Conservation (phyloP, 1,140 invertebrate genomes). For the Heliconius congener region DNA sequence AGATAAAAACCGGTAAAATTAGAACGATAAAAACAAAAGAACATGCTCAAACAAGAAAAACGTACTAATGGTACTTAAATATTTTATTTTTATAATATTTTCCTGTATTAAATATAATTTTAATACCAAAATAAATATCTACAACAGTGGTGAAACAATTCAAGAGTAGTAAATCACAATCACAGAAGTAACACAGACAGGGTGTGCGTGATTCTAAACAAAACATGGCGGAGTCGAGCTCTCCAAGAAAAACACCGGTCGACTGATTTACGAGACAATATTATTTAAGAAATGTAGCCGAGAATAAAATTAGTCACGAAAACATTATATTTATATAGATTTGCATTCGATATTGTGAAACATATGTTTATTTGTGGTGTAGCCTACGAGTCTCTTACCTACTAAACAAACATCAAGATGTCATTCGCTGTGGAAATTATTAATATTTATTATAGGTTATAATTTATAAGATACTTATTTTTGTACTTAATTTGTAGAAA, state of each 20-base stretch:
- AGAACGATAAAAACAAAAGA: neutral
- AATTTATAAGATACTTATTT: neutral
- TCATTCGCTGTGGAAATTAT: neutral
- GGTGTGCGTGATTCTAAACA: slow-evolving; percentile 79
- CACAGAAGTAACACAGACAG: slow-evolving; percentile 60
- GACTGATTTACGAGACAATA: slow-evolving; percentile 80
- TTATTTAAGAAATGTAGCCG: slow-evolving; percentile 73
- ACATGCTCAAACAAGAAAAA: neutral
- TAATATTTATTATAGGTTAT: neutral
- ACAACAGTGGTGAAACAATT: slow-evolving; percentile 62
- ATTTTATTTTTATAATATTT: slow-evolving; percentile 22
- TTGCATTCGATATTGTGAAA: slow-evolving; percentile 41
- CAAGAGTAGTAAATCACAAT: slow-evolving; percentile 71
- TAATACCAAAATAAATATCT: slow-evolving; percentile 48
- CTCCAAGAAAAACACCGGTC: slow-evolving; percentile 77
- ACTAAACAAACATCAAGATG: neutral
- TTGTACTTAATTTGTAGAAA: neutral
- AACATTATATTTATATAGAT: slow-evolving; percentile 64
- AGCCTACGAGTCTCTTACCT: neutral
- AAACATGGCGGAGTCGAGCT: slow-evolving; percentile 62
- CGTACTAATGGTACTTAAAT: neutral
- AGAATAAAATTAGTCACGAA: slow-evolving; percentile 74
- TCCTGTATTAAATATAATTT: slow-evolving; percentile 37
- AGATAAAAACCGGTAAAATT: no score
- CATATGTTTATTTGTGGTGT: slow-evolving; percentile 30